Percentiles rank a stretch among this genome's conserved stretches.
phyloP scores from a whole-genome alignment of 1,140 invertebrate genomes.

The Atta colombica region DNA sequence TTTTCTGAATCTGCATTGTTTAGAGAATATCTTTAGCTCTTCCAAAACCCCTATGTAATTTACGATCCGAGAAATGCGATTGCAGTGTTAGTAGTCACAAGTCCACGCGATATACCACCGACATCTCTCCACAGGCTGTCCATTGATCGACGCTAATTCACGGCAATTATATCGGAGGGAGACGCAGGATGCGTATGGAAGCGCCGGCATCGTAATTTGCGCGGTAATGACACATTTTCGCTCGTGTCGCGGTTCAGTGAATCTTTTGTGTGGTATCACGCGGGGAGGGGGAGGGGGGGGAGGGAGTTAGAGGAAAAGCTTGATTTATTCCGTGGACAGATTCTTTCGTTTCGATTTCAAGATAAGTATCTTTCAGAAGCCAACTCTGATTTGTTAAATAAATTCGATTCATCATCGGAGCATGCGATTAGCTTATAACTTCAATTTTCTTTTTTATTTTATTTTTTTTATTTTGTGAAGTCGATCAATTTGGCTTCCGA shows the following conservation, averaged over 20 bases:
- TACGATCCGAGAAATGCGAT: neutral
- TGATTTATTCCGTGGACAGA: neutral
- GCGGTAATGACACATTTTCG: conserved; percentile 33
- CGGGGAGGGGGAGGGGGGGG: neutral
- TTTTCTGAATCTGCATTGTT: too few species aligned
- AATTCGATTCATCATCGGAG: neutral
- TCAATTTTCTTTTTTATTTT: neutral
- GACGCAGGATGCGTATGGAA: conserved; percentile 51
- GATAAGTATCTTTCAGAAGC: neutral
- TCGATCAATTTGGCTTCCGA: neutral
- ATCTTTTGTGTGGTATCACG: conserved; percentile 33
- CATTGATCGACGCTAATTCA: conserved; percentile 50
- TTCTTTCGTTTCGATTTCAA: conserved; percentile 27
- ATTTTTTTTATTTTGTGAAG: neutral
- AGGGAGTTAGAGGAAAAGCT: too few species aligned
- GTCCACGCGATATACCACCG: neutral
- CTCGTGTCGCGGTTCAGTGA: conserved; percentile 32
- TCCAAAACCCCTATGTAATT: neutral
- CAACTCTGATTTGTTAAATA: neutral
- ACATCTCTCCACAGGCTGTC: conserved; percentile 13
- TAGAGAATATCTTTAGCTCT: too few species aligned
- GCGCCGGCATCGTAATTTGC: conserved; percentile 47
- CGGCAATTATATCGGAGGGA: conserved; percentile 50
- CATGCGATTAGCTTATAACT: neutral
- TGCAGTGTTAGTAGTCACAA: neutral